These are phyloP conservation scores for Drosophila acutilabella DNA, from an alignment of 2,888 invertebrate species.

Conservation along the genomic window DNA sequence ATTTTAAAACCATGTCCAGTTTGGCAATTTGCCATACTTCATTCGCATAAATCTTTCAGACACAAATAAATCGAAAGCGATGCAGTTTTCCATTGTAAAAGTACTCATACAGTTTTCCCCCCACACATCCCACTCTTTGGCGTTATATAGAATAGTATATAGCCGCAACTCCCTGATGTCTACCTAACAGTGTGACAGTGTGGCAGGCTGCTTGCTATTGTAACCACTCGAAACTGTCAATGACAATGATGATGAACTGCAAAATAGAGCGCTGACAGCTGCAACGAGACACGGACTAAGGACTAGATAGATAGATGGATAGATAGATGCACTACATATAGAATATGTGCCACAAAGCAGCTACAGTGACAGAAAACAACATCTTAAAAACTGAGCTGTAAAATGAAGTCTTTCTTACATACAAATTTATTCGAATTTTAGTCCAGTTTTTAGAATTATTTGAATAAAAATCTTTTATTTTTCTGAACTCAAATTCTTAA, in stretches of 20 bases:
- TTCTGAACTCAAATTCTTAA: too few relatives aligned
- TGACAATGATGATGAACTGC: constrained; percentile 81
- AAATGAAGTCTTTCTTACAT: too few relatives aligned
- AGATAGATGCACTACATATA: constrained; percentile 49
- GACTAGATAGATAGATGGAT: constrained; percentile 51
- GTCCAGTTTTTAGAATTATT: too few relatives aligned
- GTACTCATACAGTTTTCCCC: constrained; percentile 9
- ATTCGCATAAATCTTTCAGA: constrained; percentile 67
- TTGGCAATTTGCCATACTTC: constrained; percentile 43
- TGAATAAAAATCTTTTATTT: too few relatives aligned
- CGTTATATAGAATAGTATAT: neutral
- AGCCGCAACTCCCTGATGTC: constrained; percentile 9
- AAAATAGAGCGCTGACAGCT: constrained; percentile 80
- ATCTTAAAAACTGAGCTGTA: too few relatives aligned
- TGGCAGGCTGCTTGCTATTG: constrained; percentile 67
- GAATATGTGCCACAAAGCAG: constrained; percentile 52
- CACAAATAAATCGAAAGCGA: constrained; percentile 75
- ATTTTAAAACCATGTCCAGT: constrained; percentile 25
- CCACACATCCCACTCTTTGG: neutral
- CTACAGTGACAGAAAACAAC: neutral
- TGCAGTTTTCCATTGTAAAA: constrained; percentile 56
- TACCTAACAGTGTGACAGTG: constrained; percentile 2
- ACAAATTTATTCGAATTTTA: too few relatives aligned
- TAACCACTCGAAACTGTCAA: constrained; percentile 78
- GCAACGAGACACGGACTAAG: constrained; percentile 72